phyloP scores from a whole-genome alignment of 2,888 invertebrate species.

The Epinotia bilunana region DNA sequence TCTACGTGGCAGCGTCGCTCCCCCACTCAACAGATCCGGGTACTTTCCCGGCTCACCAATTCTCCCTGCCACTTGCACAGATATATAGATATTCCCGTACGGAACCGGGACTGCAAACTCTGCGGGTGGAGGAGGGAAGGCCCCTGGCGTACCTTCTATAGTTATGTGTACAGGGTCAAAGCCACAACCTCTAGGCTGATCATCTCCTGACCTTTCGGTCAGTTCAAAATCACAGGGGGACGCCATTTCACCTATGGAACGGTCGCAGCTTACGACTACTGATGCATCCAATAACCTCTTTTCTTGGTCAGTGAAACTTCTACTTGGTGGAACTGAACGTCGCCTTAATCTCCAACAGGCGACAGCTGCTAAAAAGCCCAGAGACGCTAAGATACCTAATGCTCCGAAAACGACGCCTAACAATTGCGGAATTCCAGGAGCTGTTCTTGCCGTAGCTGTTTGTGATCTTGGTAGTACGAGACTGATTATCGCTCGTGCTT shows the following conservation, averaged over 20 bases:
- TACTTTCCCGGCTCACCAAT: constrained; percentile 82
- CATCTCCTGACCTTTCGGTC: constrained; percentile 78
- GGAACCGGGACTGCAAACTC: constrained; percentile 83
- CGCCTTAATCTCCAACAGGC: constrained; percentile 87
- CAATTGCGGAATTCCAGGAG: constrained; percentile 89
- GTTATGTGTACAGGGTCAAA: constrained; percentile 87
- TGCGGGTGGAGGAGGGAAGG: constrained; percentile 81
- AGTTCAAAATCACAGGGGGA: constrained; percentile 82
- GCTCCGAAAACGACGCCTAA: constrained; percentile 90
- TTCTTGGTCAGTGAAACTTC: constrained; percentile 94
- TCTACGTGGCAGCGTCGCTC: constrained; percentile 80
- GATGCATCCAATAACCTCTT: constrained; percentile 93
- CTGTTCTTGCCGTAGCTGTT: constrained; percentile 91
- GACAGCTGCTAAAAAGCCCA: constrained; percentile 84
- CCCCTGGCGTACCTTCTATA: constrained; percentile 83
- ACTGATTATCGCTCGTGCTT: constrained; percentile 86
- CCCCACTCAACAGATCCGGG: constrained; percentile 88
- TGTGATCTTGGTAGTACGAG: constrained; percentile 83
- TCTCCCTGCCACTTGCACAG: constrained; percentile 89
- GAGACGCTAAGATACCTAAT: constrained; percentile 87
- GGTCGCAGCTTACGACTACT: constrained; percentile 85
- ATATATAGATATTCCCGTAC: constrained; percentile 92
- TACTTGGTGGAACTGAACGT: constrained; percentile 86
- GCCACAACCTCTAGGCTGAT: constrained; percentile 73
- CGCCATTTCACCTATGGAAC: constrained; percentile 87